Evolutionary conservation across 1,140 invertebrate species (phyloP).

Genomic region (Drosophila tani): DNA sequence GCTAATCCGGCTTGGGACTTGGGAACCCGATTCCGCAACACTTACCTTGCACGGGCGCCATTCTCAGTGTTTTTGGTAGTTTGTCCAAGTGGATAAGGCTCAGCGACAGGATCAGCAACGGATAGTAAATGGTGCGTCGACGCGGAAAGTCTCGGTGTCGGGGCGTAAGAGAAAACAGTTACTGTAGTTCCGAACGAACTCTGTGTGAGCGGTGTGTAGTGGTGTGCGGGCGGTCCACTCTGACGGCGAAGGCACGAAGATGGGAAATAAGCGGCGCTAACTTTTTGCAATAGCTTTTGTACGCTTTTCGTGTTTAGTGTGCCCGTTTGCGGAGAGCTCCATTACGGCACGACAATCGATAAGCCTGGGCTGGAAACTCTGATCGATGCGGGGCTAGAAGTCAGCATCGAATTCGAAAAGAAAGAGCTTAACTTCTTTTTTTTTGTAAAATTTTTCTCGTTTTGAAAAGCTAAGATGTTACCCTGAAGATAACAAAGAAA

Average conservation of each 20-base stretch:
- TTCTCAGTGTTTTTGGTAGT: conserved; percentile 67
- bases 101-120: conserved; percentile 55
- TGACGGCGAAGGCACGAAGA: conserved; percentile 54
- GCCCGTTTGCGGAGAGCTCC: background rate
- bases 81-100: conserved; percentile 57
- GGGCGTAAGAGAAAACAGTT: conserved; percentile 25
- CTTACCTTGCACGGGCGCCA: conserved; percentile 80
- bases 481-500: no score
- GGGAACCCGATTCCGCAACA: conserved; percentile 3
- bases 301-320: conserved; percentile 43
- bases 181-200: conserved; percentile 21
- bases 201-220: conserved; percentile 15
- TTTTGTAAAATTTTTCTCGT: background rate
- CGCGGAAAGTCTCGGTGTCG: conserved; percentile 1
- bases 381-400: background rate
- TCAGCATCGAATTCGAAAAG: background rate
- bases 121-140: conserved; percentile 44
- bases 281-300: conserved; percentile 78
- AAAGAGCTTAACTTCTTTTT: no score
- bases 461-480: no score
- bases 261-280: conserved; percentile 73
- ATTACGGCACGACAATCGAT: conserved; percentile 9
- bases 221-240: conserved; percentile 13
- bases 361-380: background rate
- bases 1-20: conserved; percentile 9